A percentile compares a stretch with the other conserved stretches of the same genome.
Evolutionary conservation across 2,113 vertebrate genomes (phyloP).

Genomic region (Galemys pyrenaicus): DNA sequence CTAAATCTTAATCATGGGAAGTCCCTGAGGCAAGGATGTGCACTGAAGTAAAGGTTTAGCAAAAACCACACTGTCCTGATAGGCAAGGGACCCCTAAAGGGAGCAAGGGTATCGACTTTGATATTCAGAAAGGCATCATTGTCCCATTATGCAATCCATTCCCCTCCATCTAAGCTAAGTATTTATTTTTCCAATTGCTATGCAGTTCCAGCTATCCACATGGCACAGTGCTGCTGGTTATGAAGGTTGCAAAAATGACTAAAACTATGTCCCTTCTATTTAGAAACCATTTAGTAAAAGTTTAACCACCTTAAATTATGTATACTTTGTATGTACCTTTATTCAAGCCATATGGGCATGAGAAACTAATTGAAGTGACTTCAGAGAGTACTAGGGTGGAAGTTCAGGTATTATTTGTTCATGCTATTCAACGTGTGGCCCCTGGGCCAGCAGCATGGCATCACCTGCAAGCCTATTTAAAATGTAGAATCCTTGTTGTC

Average conservation of each 20-base stretch:
- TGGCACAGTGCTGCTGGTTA: neutral
- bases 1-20: neutral
- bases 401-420: neutral
- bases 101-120: neutral
- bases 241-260: neutral
- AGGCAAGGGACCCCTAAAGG: neutral
- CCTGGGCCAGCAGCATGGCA: neutral
- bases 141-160: neutral
- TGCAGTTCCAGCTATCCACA: fast-evolving
- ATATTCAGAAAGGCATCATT: neutral
- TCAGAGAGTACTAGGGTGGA: neutral
- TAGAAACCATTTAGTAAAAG: neutral
- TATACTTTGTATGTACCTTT: neutral
- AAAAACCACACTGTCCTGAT: neutral
- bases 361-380: neutral
- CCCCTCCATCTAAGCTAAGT: neutral
- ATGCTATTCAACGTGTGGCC: neutral
- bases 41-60: neutral
- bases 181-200: neutral
- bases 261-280: neutral
- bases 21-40: neutral
- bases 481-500: neutral
- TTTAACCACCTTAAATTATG: neutral
- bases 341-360: neutral
- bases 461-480: neutral